Conservation (phyloP, 2,888 invertebrate species). For the Allophyes oxyacanthae region DNA sequence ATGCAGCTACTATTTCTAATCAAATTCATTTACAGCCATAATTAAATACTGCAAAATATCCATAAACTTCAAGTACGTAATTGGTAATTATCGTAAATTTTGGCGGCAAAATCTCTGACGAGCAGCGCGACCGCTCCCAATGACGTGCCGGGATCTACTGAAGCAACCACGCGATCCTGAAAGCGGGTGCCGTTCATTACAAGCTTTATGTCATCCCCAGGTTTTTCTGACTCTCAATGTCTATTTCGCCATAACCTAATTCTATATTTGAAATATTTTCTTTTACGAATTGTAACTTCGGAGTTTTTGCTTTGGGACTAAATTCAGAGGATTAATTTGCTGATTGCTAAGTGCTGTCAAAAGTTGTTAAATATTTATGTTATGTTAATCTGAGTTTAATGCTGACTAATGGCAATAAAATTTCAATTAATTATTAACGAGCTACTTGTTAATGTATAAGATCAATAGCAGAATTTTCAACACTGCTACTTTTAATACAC, state of each 20-base stretch:
- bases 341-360: not conserved
- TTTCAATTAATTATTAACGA: constrained; percentile 26
- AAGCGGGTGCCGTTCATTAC: constrained; percentile 26
- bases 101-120: constrained; percentile 65
- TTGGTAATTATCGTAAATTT: constrained; percentile 57
- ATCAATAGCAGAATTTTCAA: not conserved
- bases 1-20: not conserved
- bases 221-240: constrained; percentile 27
- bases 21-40: not conserved
- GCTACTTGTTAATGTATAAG: not conserved
- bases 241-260: constrained; percentile 17
- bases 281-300: not conserved
- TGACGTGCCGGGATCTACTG: constrained; percentile 57
- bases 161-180: constrained; percentile 27
- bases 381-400: constrained; percentile 14
- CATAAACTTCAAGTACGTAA: constrained; percentile 3
- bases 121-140: constrained; percentile 53
- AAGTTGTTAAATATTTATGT: constrained; percentile 4
- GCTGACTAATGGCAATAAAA: constrained; percentile 12
- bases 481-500: no score
- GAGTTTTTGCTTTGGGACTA: not conserved
- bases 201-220: constrained; percentile 38
- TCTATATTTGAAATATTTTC: constrained; percentile 1
- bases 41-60: constrained; percentile 1
- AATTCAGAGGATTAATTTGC: constrained; percentile 7